A percentile compares a stretch with the other conserved stretches of the same genome.
phyloP scores from a whole-genome alignment of 2,797 vertebrate species.

The Myripristis murdjan region DNA sequence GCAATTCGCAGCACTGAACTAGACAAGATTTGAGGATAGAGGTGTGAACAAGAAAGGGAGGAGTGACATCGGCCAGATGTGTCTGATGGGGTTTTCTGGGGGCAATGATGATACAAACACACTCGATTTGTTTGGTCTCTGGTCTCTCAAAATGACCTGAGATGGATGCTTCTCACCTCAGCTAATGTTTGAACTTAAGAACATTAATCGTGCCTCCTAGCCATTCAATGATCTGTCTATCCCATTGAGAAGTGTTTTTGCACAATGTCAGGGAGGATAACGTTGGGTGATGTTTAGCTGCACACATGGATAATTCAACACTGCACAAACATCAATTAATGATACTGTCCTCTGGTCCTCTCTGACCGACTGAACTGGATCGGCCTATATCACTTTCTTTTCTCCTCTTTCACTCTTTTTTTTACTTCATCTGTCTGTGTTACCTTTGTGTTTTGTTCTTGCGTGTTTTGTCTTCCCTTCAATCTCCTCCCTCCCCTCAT shows the following conservation, averaged over 20 bases:
- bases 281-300: conserved; percentile 41
- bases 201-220: conserved; percentile 3
- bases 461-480: conserved; percentile 13
- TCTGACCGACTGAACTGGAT: conserved; percentile 6
- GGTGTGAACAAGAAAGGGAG: conserved; percentile 34
- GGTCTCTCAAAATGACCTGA: neutral
- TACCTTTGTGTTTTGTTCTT: conserved; percentile 12
- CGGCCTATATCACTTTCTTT: conserved; percentile 42
- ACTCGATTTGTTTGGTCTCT: conserved; percentile 11
- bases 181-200: conserved; percentile 7
- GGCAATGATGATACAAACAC: conserved; percentile 14
- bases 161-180: conserved; percentile 6
- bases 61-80: conserved; percentile 26
- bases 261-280: conserved; percentile 24
- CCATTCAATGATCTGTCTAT: conserved; percentile 11
- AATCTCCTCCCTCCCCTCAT: neutral
- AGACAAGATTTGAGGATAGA: conserved; percentile 19
- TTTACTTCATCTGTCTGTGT: conserved; percentile 28
- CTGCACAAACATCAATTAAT: conserved; percentile 20
- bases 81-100: conserved; percentile 8
- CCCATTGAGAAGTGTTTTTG: conserved; percentile 7
- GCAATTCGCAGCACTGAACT: conserved; percentile 33
- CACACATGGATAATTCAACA: conserved; percentile 43
- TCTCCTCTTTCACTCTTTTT: conserved; percentile 28
- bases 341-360: conserved; percentile 7